Conservation (phyloP, 2,888 invertebrate genomes). For the Flabesymbios commensalis region DNA sequence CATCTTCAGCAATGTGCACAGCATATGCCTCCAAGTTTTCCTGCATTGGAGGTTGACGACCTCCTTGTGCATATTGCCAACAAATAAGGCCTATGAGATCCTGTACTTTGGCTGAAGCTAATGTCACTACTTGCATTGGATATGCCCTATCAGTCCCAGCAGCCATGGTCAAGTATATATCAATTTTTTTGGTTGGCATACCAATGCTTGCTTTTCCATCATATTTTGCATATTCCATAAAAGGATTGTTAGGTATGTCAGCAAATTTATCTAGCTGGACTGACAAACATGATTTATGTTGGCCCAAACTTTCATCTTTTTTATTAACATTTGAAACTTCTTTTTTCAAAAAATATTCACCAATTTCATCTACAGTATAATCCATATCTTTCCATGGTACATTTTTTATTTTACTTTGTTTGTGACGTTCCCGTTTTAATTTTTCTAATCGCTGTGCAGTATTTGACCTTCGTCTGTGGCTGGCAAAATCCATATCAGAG, state of each 20-base stretch:
- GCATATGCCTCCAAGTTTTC: constrained; percentile 75
- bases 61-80: constrained; percentile 66
- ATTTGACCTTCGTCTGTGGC: constrained; percentile 77
- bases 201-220: constrained; percentile 79
- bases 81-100: constrained; percentile 92
- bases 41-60: constrained; percentile 68
- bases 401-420: constrained; percentile 60
- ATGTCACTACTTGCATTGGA: constrained; percentile 80
- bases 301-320: background rate
- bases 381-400: constrained; percentile 44
- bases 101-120: constrained; percentile 79
- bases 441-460: constrained; percentile 87
- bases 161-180: constrained; percentile 88
- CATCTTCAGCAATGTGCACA: constrained; percentile 92
- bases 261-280: constrained; percentile 78
- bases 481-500: constrained; percentile 65
- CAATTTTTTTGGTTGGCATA: constrained; percentile 79
- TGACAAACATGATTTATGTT: constrained; percentile 70
- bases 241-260: constrained; percentile 81
- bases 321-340: too few species aligned
- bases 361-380: constrained; percentile 65
- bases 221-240: constrained; percentile 85
- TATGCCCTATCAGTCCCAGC: constrained; percentile 79
- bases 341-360: constrained; percentile 64
- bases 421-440: constrained; percentile 81